A percentile compares a stretch with the other conserved stretches of the same genome.
Conservation (phyloP, 2,113 vertebrate species). For the Nannobrachium achirus region DNA sequence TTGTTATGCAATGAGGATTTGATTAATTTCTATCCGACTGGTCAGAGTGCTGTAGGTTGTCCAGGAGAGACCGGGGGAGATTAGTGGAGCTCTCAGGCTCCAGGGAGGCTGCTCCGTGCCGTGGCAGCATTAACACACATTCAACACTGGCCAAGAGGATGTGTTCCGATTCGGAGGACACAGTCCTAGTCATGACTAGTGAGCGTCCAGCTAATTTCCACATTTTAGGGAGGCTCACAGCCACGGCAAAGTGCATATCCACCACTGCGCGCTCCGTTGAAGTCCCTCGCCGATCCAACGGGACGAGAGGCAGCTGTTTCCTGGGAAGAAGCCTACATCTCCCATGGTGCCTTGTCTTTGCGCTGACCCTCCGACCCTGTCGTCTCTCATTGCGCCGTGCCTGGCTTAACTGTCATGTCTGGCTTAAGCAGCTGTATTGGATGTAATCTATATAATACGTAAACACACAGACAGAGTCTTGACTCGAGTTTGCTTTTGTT, state of each 20-base stretch:
- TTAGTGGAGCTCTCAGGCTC: neutral
- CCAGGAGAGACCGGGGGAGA: too few relatives aligned
- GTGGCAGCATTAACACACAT: neutral
- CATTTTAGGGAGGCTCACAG: neutral
- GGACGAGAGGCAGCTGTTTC: neutral
- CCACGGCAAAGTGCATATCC: neutral
- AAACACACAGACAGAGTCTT: slow-evolving; percentile 3
- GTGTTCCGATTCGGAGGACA: slow-evolving; percentile 4
- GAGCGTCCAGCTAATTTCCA: neutral
- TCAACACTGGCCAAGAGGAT: neutral
- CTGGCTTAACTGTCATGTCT: neutral
- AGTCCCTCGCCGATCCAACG: neutral
- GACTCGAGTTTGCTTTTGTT: neutral
- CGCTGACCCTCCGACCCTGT: slow-evolving; percentile 3
- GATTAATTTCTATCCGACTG: too few relatives aligned
- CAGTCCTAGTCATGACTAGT: slow-evolving; percentile 2
- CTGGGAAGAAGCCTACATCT: neutral
- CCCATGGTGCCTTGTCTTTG: slow-evolving; percentile 1
- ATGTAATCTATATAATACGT: slow-evolving; percentile 2
- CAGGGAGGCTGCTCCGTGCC: neutral
- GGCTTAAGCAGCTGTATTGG: slow-evolving; percentile 1
- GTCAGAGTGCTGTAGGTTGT: too few relatives aligned
- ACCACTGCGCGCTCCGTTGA: neutral
- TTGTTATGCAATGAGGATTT: too few relatives aligned
- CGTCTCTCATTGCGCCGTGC: neutral